phyloP scores from a whole-genome alignment of 2,888 invertebrate species.

The Cenopis cana region DNA sequence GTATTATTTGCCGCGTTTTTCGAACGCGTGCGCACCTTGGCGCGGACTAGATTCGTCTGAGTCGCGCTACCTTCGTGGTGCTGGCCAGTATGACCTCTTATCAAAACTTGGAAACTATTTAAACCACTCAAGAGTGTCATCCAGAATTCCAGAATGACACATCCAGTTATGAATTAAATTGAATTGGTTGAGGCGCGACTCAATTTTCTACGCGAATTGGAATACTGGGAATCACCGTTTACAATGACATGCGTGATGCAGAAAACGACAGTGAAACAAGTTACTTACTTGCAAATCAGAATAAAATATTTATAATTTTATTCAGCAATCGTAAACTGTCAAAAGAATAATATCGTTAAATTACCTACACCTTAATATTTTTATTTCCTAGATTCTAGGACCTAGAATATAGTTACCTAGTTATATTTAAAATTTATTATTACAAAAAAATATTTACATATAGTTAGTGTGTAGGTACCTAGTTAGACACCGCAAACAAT shows the following conservation, averaged over 20 bases:
- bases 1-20: constrained; percentile 45
- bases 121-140: constrained; percentile 45
- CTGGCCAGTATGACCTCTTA: constrained; percentile 67
- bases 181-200: constrained; percentile 10
- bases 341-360: too few species aligned
- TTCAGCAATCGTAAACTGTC: too few species aligned
- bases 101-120: constrained; percentile 57
- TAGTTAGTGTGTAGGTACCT: too few species aligned
- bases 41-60: constrained; percentile 63
- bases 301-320: too few species aligned
- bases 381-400: too few species aligned
- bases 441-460: too few species aligned
- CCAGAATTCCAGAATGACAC: constrained; percentile 44
- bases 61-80: constrained; percentile 51
- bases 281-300: background rate
- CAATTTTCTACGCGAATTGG: constrained; percentile 7
- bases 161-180: constrained; percentile 4
- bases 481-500: too few species aligned
- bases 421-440: too few species aligned
- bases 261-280: constrained; percentile 28
- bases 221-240: constrained; percentile 28
- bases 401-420: too few species aligned
- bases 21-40: constrained; percentile 65
- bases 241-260: constrained; percentile 18
- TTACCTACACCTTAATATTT: too few species aligned